Percentiles rank a stretch among this genome's conserved stretches.
phyloP scores from a whole-genome alignment of 2,113 vertebrate genomes.

The Amazona guildingii region DNA sequence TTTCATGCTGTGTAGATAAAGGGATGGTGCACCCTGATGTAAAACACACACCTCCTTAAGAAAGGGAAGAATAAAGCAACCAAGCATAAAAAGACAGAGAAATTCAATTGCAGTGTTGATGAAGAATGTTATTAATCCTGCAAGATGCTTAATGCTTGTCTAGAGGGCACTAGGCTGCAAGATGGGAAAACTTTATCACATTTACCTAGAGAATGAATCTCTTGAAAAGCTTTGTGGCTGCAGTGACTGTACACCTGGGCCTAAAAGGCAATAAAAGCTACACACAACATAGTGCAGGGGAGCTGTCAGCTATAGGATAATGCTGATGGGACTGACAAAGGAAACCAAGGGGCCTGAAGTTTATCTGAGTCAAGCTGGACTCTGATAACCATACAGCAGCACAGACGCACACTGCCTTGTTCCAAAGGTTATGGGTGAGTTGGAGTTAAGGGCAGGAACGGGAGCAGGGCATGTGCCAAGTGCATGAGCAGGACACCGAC shows the following conservation, averaged over 20 bases:
- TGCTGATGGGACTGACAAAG: background rate
- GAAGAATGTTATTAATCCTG: background rate
- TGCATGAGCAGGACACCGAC: rapidly evolving
- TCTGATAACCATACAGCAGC: rapidly evolving
- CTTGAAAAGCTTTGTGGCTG: background rate
- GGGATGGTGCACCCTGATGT: no score
- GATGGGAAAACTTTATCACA: background rate
- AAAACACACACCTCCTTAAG: background rate
- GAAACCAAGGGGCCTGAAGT: background rate
- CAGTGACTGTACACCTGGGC: background rate
- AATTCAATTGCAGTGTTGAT: background rate
- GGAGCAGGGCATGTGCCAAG: background rate
- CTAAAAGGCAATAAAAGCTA: background rate
- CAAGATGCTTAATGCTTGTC: background rate
- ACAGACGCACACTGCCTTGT: rapidly evolving
- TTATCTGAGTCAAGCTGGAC: background rate
- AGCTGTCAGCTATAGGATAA: background rate
- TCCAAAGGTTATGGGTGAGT: background rate
- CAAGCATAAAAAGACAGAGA: background rate
- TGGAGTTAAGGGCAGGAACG: rapidly evolving
- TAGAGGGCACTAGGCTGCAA: background rate
- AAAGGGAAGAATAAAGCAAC: background rate
- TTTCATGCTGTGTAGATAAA: background rate
- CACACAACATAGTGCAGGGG: rapidly evolving
- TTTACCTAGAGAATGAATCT: background rate